Conservation (phyloP, 2,113 vertebrate genomes). For the Microtus ochrogaster region DNA sequence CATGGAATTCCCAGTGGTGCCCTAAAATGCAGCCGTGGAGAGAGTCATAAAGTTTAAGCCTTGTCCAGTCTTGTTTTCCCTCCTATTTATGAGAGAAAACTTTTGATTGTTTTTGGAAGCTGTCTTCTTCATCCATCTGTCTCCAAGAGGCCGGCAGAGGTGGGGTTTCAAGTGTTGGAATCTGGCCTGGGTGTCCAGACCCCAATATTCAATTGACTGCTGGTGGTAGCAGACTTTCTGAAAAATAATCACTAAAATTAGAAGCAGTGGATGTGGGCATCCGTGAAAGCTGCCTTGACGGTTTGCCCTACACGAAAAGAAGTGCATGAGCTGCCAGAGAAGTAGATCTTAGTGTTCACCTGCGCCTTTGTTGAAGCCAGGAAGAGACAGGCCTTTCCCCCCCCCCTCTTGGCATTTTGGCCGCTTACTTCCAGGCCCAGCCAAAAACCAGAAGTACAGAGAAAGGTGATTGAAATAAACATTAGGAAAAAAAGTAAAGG, state of each 20-base stretch:
- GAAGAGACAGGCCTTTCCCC: background rate
- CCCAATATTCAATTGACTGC: background rate
- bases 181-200: background rate
- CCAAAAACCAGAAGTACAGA: background rate
- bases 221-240: background rate
- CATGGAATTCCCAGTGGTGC: background rate
- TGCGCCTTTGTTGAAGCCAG: background rate
- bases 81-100: background rate
- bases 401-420: slow-evolving; percentile 37
- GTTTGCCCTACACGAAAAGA: background rate
- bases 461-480: background rate
- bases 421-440: background rate
- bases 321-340: too few species aligned
- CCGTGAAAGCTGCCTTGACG: background rate
- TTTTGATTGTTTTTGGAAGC: background rate
- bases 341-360: background rate
- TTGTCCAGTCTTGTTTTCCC: background rate
- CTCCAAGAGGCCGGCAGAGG: background rate
- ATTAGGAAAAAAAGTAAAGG: background rate
- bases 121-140: background rate
- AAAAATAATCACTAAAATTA: background rate
- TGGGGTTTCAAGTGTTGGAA: background rate
- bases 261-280: background rate
- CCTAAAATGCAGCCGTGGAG: background rate
- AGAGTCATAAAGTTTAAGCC: background rate